A percentile compares a stretch with the other conserved stretches of the same genome.
These are phyloP conservation scores for Empis livida DNA, from an alignment of 2,888 invertebrate species.

Conservation along the genomic window DNA sequence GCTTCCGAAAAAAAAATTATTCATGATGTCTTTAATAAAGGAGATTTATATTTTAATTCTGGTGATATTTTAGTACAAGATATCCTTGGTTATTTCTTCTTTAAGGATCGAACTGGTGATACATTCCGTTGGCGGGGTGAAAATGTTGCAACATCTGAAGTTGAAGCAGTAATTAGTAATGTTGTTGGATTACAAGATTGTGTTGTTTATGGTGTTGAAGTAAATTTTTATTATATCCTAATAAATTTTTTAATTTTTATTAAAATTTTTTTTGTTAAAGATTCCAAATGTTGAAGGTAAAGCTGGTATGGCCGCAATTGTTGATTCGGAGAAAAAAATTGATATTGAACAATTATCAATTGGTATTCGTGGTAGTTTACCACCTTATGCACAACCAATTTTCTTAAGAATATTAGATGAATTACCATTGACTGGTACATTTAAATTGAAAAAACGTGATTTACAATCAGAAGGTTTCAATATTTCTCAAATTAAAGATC, in stretches of 20 bases:
- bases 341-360: conserved; percentile 46
- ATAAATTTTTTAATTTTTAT: background rate
- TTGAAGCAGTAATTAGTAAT: conserved; percentile 78
- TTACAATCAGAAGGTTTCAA: conserved; percentile 78
- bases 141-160: conserved; percentile 92
- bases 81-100: conserved; percentile 84
- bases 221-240: conserved; percentile 33
- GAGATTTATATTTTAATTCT: conserved; percentile 84
- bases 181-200: conserved; percentile 61
- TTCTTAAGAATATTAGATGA: conserved; percentile 69
- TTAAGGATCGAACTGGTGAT: conserved; percentile 81
- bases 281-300: conserved; percentile 69
- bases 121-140: conserved; percentile 90
- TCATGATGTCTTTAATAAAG: conserved; percentile 65
- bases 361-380: conserved; percentile 58
- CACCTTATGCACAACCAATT: conserved; percentile 77
- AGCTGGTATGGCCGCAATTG: conserved; percentile 89
- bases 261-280: conserved; percentile 36
- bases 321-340: conserved; percentile 49
- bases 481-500: conserved; percentile 54
- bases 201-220: conserved; percentile 85
- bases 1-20: conserved; percentile 79
- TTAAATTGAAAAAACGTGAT: conserved; percentile 82
- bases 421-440: conserved; percentile 78
- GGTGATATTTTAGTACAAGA: conserved; percentile 84